These are phyloP conservation scores for Hylaeus anthracinus DNA, from an alignment of 1,140 invertebrate species.

Conservation along the genomic window DNA sequence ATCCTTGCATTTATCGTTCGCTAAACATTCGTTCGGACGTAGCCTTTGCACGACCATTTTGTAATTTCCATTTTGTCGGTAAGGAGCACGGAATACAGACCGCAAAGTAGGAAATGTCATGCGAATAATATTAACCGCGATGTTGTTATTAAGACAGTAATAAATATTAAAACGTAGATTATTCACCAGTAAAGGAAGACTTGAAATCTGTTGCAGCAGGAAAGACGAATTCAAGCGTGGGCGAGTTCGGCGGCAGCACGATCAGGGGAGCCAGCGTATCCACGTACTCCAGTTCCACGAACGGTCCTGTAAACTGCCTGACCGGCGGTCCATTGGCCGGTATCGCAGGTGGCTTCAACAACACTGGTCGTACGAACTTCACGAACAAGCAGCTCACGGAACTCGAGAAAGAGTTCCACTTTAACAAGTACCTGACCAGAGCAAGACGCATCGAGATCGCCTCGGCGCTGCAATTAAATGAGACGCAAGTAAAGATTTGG, in stretches of 20 bases:
- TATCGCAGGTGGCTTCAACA: conserved; percentile 83
- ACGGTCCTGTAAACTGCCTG: conserved; percentile 70
- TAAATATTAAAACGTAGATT: neutral
- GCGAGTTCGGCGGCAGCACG: conserved; percentile 76
- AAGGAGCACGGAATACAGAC: no score
- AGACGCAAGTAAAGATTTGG: conserved; percentile 93
- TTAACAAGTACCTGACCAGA: conserved; percentile 98
- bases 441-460: conserved; percentile 98
- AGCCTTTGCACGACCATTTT: no score
- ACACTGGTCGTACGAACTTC: conserved; percentile 97
- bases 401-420: conserved; percentile 99
- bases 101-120: neutral
- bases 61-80: no score
- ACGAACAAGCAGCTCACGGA: conserved; percentile 99
- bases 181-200: neutral
- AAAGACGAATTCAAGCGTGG: conserved; percentile 83
- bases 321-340: conserved; percentile 63
- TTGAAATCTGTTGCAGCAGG: conserved; percentile 83
- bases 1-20: no score
- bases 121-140: no score
- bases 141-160: neutral
- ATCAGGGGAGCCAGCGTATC: conserved; percentile 71
- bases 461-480: conserved; percentile 96
- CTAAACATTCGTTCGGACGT: no score
- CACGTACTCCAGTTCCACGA: conserved; percentile 65